Evolutionary conservation across 2,113 vertebrate genomes (phyloP), one percentile per base, ranked within the genome.

Genomic region (Mellivora capensis): DNA sequence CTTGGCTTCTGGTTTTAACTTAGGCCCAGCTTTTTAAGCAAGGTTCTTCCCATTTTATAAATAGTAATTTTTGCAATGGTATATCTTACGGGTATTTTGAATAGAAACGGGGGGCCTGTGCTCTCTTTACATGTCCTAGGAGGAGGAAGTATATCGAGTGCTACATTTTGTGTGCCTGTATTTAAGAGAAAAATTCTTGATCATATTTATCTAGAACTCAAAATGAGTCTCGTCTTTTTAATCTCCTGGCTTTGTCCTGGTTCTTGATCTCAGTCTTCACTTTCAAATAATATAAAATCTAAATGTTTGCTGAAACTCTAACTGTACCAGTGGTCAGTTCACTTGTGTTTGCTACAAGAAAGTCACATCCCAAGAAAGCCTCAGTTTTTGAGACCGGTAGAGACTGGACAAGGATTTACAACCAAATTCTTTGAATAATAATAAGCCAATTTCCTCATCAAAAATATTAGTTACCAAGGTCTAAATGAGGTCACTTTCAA

Each of bases 401-500:
- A 59, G 44, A 87, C 21, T 49, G 39, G 34, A 61, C 94, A 91
- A 97, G 31, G 64, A 92, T 95, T 96, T 97, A 95, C 92, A 91
- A 61, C 71, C 47, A 61, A 95, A 39, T 76, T 74, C 17, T 97
- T 72, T 92, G 23, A 82, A 71, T 90, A 67, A 82, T 72, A 93
- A 85, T 90, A 90, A 96, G 82, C 62, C 83, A 85, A 88, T 97
- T 97, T 97, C 71, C n/a, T 96, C 80, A 96, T 96, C 79, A 97
- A 97, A 98, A 97, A 97, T 96, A 95, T 97, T 97, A 97, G 94
- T 67, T 86, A 95, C 69, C 42, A 96, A 97, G 90, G 90, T 96
- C 89, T 94, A 90, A 90, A 94, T 90, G 83, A 96, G 90, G 92
- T 97, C 87, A 94, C 47, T 88, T 95, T 87, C 52, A 97, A 96